phyloP scores from a whole-genome alignment of 2,888 invertebrate genomes.

The Lepas anatifera region DNA sequence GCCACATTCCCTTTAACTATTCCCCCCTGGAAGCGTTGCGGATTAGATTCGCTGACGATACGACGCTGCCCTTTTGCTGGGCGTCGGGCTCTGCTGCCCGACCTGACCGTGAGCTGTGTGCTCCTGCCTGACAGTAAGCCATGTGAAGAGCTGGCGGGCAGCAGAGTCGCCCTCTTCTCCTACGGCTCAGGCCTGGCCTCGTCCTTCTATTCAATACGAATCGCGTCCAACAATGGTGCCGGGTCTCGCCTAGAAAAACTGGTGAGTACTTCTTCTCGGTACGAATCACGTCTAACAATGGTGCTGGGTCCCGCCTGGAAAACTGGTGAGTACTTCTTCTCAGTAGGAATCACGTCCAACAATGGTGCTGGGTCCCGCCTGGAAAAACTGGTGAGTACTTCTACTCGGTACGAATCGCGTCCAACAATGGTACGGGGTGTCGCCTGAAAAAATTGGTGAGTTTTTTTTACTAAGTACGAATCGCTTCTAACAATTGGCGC shows the following conservation, averaged over 20 bases:
- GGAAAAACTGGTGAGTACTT: neutral
- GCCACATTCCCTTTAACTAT: too few relatives aligned
- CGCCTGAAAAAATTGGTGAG: too few relatives aligned
- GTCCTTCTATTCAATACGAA: slow-evolving; percentile 79
- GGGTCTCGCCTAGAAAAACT: neutral
- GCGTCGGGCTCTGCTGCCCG: too few relatives aligned
- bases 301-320: too few relatives aligned
- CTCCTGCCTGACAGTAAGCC: slow-evolving; percentile 50
- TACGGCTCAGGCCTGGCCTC: slow-evolving; percentile 95
- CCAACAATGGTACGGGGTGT: too few relatives aligned
- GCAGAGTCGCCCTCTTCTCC: slow-evolving; percentile 79
- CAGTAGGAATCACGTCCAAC: slow-evolving; percentile 48
- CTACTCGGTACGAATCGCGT: neutral
- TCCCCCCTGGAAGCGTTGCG: too few relatives aligned
- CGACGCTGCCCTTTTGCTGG: too few relatives aligned
- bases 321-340: slow-evolving; percentile 87
- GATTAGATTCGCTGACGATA: too few relatives aligned
- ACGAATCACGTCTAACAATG: too few relatives aligned
- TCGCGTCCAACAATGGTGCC: slow-evolving; percentile 25
- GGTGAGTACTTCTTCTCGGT: neutral
- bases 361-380: neutral
- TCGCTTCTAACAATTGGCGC: slow-evolving; percentile 25
- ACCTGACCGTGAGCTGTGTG: too few relatives aligned
- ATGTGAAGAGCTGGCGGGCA: slow-evolving; percentile 55
- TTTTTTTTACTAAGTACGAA: slow-evolving; percentile 82